Conservation (phyloP, 2,797 vertebrate species). For the Typhlichthys eigenmanni region DNA sequence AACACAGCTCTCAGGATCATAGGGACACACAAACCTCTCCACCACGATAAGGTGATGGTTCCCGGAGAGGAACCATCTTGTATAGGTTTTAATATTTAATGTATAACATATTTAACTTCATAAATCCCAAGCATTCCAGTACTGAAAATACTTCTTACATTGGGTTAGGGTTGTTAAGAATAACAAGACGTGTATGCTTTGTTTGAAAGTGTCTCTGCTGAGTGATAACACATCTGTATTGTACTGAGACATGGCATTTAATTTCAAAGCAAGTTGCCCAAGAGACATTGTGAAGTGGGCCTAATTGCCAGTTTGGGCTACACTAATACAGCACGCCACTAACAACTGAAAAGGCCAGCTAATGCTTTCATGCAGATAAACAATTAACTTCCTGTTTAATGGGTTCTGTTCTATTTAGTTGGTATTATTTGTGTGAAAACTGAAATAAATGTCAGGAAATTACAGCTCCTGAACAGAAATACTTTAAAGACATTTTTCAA, state of each 20-base stretch:
- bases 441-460: constrained; percentile 78
- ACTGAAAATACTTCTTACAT: constrained; percentile 5
- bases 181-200: constrained; percentile 35
- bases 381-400: constrained; percentile 80
- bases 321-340: constrained; percentile 77
- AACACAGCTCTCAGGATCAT: too few species aligned
- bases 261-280: constrained; percentile 69
- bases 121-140: constrained; percentile 12
- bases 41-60: too few species aligned
- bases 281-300: constrained; percentile 69
- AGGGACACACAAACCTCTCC: too few species aligned
- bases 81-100: constrained; percentile 1
- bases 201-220: constrained; percentile 38
- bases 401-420: constrained; percentile 72
- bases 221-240: constrained; percentile 58
- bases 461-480: constrained; percentile 68
- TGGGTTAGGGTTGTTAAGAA: constrained; percentile 21
- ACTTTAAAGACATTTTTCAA: constrained; percentile 17
- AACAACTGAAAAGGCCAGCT: constrained; percentile 79
- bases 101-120: background rate
- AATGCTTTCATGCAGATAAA: constrained; percentile 77
- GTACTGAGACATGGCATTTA: constrained; percentile 73
- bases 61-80: too few species aligned
- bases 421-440: constrained; percentile 66
- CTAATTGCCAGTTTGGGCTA: constrained; percentile 78